Evolutionary conservation across 2,888 invertebrate genomes (phyloP).

Genomic region (Stegophylla sp.): DNA sequence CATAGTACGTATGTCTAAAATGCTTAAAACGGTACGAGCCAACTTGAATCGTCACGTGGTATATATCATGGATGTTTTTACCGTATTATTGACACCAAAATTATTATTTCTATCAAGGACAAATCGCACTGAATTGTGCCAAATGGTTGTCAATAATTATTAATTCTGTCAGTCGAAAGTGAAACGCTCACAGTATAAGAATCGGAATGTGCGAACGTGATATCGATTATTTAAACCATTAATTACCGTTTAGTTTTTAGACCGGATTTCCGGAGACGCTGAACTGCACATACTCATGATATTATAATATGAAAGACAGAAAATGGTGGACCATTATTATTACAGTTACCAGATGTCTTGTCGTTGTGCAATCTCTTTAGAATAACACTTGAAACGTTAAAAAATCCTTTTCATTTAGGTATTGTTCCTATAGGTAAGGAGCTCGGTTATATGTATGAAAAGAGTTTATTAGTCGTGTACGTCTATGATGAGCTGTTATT

Average conservation of each 20-base stretch:
- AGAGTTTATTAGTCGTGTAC: background rate
- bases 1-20: background rate
- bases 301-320: background rate
- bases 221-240: slow-evolving; percentile 28
- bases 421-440: background rate
- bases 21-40: background rate
- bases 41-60: too few species aligned
- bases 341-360: slow-evolving; percentile 5
- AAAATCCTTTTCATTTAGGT: background rate
- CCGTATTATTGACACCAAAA: slow-evolving; percentile 3
- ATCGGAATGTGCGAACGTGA: background rate
- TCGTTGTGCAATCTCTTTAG: background rate
- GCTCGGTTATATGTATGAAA: background rate
- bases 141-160: slow-evolving; percentile 11
- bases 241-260: slow-evolving; percentile 27
- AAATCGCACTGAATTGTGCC: background rate
- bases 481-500: background rate
- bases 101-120: slow-evolving; percentile 5
- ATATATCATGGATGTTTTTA: background rate
- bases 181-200: background rate
- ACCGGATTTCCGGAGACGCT: slow-evolving; percentile 50
- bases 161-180: background rate
- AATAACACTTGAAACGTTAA: background rate
- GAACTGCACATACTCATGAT: background rate
- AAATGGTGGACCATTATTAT: background rate